Base-by-base conservation (phyloP, 2,113 vertebrate species). In the Labeo catla region DNA sequence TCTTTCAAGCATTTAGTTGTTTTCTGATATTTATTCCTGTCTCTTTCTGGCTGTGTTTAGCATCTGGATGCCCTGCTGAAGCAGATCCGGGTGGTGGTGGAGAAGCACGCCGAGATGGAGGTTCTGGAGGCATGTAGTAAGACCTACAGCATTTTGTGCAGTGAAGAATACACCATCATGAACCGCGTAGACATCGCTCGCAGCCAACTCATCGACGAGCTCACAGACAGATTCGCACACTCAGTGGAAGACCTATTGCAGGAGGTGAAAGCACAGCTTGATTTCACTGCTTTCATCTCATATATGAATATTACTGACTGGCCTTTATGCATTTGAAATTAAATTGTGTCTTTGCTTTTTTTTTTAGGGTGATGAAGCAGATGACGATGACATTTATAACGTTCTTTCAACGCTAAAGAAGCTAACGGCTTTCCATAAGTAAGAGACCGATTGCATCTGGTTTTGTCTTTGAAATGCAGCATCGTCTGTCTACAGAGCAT, bases 401-500 rank as follows among this genome's bases (percentile, higher is more conserved):
- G 98, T 99, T 83, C 95, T 99, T 86, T 97, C 98, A 7, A 99
- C 97, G 4, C 95, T 99, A 47, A 99, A 99, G 91, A 95, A 98
- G 86, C 94, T 99, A 92, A 99, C 98, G 2, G 98, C 98, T 84
- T 99, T 99, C 91, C 98, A 99, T 93, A 99, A 99, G 98, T 99
- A 96, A 66, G 96, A 95, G 16, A 7, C 23, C n/a, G 11, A 8
- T 39, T 2, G 0, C n/a, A 19, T 43, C n/a, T 63, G 47, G 0
- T 54, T 50, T 34, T 86, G 13, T 16, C 43, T 82, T 61, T 4
- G 2, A 19, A 76, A 34, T 84, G 36, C 28, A 80, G 19, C 34
- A 13, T 70, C 87, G 47, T 91, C 4, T 70, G n/a, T 66, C 8
- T 16, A 11, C 61, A 52, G 23, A 52, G 28, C 45, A 61, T 52